Percentiles rank a stretch among this genome's conserved stretches.
These are phyloP conservation scores for Myrmecophaga tridactyla DNA, from an alignment of 2,113 vertebrate genomes.

Conservation along the genomic window DNA sequence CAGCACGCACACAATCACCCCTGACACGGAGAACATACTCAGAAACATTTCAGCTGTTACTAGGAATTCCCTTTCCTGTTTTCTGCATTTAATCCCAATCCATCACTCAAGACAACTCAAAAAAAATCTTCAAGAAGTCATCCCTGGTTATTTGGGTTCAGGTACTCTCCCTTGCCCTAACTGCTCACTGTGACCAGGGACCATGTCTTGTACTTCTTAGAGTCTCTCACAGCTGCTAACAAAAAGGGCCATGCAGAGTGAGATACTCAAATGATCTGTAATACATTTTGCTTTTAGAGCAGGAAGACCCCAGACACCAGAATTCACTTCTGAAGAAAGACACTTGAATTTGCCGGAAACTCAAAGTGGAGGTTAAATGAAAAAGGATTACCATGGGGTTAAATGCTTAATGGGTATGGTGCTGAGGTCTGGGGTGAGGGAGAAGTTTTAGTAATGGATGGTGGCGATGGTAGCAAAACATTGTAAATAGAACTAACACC, in stretches of 20 bases:
- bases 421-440: too few species aligned
- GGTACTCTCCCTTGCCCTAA: background rate
- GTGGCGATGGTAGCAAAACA: too few species aligned
- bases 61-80: background rate
- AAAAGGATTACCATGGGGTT: background rate
- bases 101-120: background rate
- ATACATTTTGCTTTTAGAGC: background rate
- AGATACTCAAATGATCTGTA: background rate
- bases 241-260: background rate
- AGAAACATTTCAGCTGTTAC: background rate
- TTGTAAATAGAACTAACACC: too few species aligned
- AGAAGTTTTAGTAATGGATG: too few species aligned
- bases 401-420: too few species aligned
- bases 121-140: background rate
- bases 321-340: background rate
- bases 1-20: conserved; percentile 89
- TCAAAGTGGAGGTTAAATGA: conserved; percentile 10
- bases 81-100: background rate
- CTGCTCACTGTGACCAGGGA: background rate
- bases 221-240: background rate
- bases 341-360: background rate
- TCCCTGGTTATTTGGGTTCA: background rate
- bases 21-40: conserved; percentile 75
- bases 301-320: background rate
- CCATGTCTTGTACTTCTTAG: background rate